Evolutionary conservation across 2,888 invertebrate genomes (phyloP), one percentile per base, ranked within the genome.

Genomic region (Thymelicus sylvestris): DNA sequence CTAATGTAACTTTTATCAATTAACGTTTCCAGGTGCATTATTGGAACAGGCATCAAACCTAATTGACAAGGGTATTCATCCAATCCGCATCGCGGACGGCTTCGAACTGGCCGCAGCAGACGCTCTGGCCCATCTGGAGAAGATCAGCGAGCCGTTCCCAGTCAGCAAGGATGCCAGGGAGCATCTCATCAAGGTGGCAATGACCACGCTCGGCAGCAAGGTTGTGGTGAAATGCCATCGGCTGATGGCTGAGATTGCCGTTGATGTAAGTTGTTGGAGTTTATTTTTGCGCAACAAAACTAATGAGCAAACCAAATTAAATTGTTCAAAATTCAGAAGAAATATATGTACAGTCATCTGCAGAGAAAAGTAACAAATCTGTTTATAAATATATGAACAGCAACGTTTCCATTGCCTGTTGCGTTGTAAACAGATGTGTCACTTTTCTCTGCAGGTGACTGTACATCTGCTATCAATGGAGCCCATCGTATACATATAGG

Each of bases 161-260:
- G 96, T 99, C 24, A 97, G 97, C 82, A 95, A 95, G 12, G 95
- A 97, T 4, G 97, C 98, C 74, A 94, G 96, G 74, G 98, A 99
- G 83, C 97, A 98, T 15, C 95, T 99, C 7, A 96, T 99, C 76
- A 96, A 97, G 89, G 98, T 98, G 55, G 99, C 99, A 12, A 98
- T 98, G 98, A 99, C 99, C 0, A 99, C 99, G 0, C 95, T 99
- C 19, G 99, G 99, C 24, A 99, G 99, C 31, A 99, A 99, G 94
- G 99, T 99, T 72, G 97, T 99, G 19, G 99, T 99, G 84, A 98
- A 99, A 86, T 99, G 99, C 82, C 98, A 99, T 84, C 95, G 97
- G 64, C 97, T 99, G 91, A 99, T 99, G 98, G 99, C 99, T 10
- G 98, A 99, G 92, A 99, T 99, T 87, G 99, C 99, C 72, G 99